Base-by-base conservation (phyloP, 2,797 vertebrate species). In the Loris lydekkerianus region DNA sequence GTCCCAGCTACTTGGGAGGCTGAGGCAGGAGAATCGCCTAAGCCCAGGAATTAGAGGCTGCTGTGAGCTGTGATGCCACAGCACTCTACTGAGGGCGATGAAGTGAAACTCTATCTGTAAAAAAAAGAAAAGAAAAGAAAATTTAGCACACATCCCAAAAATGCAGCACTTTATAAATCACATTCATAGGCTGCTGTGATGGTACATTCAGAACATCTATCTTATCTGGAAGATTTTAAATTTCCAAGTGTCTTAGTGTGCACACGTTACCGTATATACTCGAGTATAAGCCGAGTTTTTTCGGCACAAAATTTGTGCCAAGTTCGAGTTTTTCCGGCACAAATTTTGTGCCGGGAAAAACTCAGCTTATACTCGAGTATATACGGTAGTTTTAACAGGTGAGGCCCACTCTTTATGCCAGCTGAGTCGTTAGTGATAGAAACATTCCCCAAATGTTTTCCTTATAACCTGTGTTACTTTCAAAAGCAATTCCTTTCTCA, bases 401-500 rank as follows among this genome's bases (percentile, higher is more conserved):
- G 27, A 88, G 93, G 88, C 13, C 17, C 18, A 92, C 23, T 86
- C 27, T 85, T 84, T 85, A 81, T 86, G 53, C 21, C 87, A 85
- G 75, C 23, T 56, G 56, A 94, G 60, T 70, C n/a, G 86, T 89
- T 81, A 92, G 40, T 60, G 65, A 91, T 31, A 31, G 17, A 89
- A 92, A 69, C n/a, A 58, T 37, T 75, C 49, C 49, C 58, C 2
- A 93, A 96, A 76, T 82, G 25, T 37, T 89, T 96, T 90, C 67
- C 93, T 82, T 60, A 27, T 77, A 85, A 92, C 77, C 75, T 83
- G 46, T 93, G 18, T 92, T 94, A 73, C 93, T 92, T 96, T 89
- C 49, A 27, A 86, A 93, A 91, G 37, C 56, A 65, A 31, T 80
- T 88, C 25, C 27, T 96, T 97, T 94, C 92, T 96, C 69, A 88